Evolutionary conservation across 2,797 vertebrate species (phyloP), one percentile per base, ranked within the genome.

Genomic region (Nyctalus aviator): DNA sequence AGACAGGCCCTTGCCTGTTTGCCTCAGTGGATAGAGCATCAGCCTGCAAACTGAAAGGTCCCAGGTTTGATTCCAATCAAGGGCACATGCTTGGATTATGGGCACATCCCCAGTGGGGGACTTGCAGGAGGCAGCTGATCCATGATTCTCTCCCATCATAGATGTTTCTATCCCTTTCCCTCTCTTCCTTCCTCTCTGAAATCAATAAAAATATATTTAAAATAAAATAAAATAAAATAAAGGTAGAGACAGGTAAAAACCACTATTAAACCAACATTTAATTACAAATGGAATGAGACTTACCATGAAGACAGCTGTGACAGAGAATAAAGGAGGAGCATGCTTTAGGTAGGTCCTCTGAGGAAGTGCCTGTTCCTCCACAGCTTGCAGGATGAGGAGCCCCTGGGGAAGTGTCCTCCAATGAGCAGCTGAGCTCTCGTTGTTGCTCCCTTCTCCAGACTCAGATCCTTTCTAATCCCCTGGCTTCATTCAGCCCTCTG

Each of bases 331-430:
- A 25, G 62, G 53, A 53, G 44, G 25, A 20, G 44, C 17, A 7
- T 35, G 23, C 64, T 71, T 55, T 15, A 13, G 32, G 12, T 0
- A n/a, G 35, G 32, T 46, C 25, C 0, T 46, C 15, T 0, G 8
- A 20, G 79, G 18, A 82, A 21, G 21, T 14, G 46, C 9, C 48
- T 68, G 50, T 84, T 32, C n/a, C 35, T 57, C 46, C 53, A 32
- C 17, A 1, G 59, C 18, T 18, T 1, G 6, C 14, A 37, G 66
- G 10, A 8, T 0, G 15, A 53, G 66, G 12, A 48, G 2, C 10
- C 48, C 25, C 41, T 6, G 57, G 10, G n/a, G 3, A 48, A 20
- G 76, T 20, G 48, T 17, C n/a, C 1, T 3, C 84, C 44, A 5
- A 4, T n/a, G 5, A 77, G 75, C 25, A 4, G 41, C 17, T 41